Conservation (phyloP, 2,797 vertebrate genomes). For the Pteronotus mesoamericanus region DNA sequence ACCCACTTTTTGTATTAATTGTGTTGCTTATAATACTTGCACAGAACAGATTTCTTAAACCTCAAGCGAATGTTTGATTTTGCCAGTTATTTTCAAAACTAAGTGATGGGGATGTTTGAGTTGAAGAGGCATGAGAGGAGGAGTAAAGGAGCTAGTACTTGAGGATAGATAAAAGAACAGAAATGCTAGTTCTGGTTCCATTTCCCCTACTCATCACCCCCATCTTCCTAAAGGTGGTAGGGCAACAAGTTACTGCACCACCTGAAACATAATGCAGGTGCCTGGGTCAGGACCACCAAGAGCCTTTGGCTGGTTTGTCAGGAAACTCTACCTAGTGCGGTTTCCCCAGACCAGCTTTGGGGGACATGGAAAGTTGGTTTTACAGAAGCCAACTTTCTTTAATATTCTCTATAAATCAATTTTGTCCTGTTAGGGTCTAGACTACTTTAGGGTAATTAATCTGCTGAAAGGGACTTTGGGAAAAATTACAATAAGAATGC, state of each 20-base stretch:
- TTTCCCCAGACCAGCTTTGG: not conserved
- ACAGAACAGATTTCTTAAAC: not conserved
- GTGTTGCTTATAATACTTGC: not conserved
- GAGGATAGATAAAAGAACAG: not conserved
- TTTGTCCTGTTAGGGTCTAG: not conserved
- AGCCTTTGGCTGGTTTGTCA: not conserved
- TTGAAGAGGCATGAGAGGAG: not conserved
- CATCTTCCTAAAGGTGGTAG: not conserved
- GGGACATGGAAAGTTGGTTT: not conserved
- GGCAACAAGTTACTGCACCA: not conserved
- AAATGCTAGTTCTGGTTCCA: not conserved
- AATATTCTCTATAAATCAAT: not conserved
- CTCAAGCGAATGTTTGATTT: slow-evolving; percentile 14
- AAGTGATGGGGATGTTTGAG: not conserved
- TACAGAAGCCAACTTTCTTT: not conserved
- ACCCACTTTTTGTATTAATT: not conserved
- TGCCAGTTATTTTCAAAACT: slow-evolving; percentile 11
- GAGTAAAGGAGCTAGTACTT: not conserved
- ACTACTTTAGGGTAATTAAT: not conserved
- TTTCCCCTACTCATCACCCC: not conserved
- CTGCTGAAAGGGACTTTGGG: not conserved
- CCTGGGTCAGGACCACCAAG: not conserved
- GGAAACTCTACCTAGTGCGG: not conserved
- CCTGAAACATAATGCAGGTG: not conserved
- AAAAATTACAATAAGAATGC: slow-evolving; percentile 15